Conservation (phyloP, 2,797 vertebrate species). For the Onychomys arenicola region DNA sequence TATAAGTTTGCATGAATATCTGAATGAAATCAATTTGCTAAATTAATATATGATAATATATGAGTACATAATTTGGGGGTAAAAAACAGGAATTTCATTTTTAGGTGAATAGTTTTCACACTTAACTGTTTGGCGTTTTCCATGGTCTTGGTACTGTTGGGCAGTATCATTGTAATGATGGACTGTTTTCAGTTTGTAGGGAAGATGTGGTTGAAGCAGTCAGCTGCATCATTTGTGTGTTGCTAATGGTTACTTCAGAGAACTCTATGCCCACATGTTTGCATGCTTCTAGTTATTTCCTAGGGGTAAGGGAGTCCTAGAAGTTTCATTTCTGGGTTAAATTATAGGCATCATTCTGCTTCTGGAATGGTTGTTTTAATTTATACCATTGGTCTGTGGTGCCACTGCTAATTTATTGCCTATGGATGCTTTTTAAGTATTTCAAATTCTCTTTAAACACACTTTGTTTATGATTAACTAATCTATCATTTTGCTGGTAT, state of each 20-base stretch:
- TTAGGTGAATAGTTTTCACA: background rate
- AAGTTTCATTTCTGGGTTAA: constrained; percentile 56
- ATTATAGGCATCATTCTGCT: background rate
- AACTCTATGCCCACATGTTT: background rate
- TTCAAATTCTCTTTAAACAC: constrained; percentile 61
- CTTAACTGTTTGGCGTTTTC: constrained; percentile 37
- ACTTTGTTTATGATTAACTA: constrained; percentile 69
- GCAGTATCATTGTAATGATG: constrained; percentile 19
- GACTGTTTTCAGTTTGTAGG: background rate
- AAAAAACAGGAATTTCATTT: background rate
- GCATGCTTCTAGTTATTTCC: constrained; percentile 52
- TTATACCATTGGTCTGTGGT: background rate
- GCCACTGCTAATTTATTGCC: constrained; percentile 33
- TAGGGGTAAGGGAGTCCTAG: background rate
- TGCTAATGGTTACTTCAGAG: constrained; percentile 17
- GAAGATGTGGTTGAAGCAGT: background rate
- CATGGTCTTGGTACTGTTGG: background rate
- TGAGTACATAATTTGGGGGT: background rate
- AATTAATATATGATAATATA: background rate
- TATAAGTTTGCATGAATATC: background rate
- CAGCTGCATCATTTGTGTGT: background rate
- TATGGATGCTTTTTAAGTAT: constrained; percentile 45
- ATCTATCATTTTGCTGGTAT: background rate
- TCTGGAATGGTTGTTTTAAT: constrained; percentile 24
- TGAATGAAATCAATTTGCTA: background rate